A percentile compares a stretch with the other conserved stretches of the same genome.
Evolutionary conservation across 2,888 invertebrate species (phyloP).

Genomic region (Melipona beecheii): DNA sequence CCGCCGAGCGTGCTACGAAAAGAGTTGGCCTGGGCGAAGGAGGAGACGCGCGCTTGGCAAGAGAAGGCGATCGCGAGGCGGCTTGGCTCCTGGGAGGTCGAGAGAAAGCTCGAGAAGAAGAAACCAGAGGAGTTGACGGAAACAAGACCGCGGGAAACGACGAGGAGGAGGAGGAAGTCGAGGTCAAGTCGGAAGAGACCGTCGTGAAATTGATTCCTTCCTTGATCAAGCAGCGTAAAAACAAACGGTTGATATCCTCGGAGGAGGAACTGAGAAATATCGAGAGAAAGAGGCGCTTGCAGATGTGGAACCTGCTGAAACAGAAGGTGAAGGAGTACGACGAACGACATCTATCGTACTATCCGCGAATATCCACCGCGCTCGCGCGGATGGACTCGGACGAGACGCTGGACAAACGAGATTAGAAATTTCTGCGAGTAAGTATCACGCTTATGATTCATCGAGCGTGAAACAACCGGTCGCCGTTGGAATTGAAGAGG

Average conservation of each 20-base stretch:
- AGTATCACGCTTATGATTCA: not conserved
- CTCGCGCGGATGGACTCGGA: not conserved
- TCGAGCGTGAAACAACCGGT: not conserved
- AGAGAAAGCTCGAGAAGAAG: not conserved
- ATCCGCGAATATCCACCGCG: slow-evolving; percentile 46
- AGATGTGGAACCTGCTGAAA: slow-evolving; percentile 12
- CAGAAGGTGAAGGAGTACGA: slow-evolving; percentile 16
- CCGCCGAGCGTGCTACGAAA: slow-evolving; percentile 40
- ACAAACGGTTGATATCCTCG: not conserved
- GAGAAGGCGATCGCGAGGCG: slow-evolving; percentile 22
- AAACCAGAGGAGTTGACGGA: not conserved
- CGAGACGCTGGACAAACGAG: not conserved
- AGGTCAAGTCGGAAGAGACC: not conserved
- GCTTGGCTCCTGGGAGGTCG: slow-evolving; percentile 10
- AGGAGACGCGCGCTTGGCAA: slow-evolving; percentile 43
- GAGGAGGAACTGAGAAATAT: not conserved
- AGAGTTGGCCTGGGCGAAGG: slow-evolving; percentile 45
- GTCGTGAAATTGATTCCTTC: not conserved
- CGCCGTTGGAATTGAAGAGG: not conserved
- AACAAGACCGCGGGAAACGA: not conserved
- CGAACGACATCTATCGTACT: not conserved
- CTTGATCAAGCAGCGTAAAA: too few species aligned
- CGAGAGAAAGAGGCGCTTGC: not conserved
- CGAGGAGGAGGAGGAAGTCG: not conserved
- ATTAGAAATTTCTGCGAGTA: too few species aligned